Percentiles rank a stretch among this genome's conserved stretches.
Evolutionary conservation across 2,888 invertebrate species (phyloP).

Genomic region (Molorchus minor): DNA sequence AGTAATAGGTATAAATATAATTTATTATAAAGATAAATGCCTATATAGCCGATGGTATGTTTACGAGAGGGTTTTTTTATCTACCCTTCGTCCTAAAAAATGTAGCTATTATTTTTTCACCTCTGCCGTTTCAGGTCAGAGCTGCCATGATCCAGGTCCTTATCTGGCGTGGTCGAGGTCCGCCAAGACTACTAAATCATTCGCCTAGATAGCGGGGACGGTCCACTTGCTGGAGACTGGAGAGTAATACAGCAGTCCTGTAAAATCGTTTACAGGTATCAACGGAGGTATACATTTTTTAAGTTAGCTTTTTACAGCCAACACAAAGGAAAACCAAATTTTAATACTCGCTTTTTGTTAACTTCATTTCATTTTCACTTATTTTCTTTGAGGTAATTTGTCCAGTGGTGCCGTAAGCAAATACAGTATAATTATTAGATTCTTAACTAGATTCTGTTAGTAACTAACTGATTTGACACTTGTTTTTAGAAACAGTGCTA

Average conservation of each 20-base stretch:
- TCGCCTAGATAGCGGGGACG: constrained; percentile 42
- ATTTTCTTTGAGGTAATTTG: too few relatives aligned
- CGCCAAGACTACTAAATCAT: constrained; percentile 58
- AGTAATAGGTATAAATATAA: constrained; percentile 43
- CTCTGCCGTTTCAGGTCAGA: constrained; percentile 54
- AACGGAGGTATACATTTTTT: too few relatives aligned
- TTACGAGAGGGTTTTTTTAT: constrained; percentile 50
- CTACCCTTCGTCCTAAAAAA: constrained; percentile 53
- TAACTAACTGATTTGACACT: too few relatives aligned
- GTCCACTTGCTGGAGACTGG: neutral
- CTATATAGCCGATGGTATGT: constrained; percentile 49
- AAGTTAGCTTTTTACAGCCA: too few relatives aligned
- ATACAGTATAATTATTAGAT: too few relatives aligned
- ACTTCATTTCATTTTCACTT: too few relatives aligned
- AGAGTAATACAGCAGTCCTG: neutral
- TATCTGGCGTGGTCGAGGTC: constrained; percentile 53
- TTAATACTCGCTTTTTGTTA: too few relatives aligned
- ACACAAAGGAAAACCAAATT: too few relatives aligned
- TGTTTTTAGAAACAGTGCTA: too few relatives aligned
- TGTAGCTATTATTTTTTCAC: constrained; percentile 57
- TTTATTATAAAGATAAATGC: constrained; percentile 51
- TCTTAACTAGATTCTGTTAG: too few relatives aligned
- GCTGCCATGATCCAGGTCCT: constrained; percentile 54
- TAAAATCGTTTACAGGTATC: constrained; percentile 18
- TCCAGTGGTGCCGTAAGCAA: too few relatives aligned